Evolutionary conservation across 2,113 vertebrate species (phyloP).

Genomic region (Tor tambroides): DNA sequence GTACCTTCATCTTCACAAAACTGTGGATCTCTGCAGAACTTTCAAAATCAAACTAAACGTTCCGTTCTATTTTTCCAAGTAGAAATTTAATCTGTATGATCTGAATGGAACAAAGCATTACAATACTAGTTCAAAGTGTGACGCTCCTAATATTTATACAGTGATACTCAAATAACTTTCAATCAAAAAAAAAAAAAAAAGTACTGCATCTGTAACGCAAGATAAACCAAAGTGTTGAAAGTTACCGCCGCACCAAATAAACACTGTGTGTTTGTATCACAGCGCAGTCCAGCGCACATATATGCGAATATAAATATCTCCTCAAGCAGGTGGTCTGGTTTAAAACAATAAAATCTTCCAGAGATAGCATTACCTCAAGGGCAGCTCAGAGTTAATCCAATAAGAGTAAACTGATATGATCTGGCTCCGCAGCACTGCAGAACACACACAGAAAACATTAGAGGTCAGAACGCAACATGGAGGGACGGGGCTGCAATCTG

Average conservation of each 20-base stretch:
- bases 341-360: constrained; percentile 44
- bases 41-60: neutral
- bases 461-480: constrained; percentile 27
- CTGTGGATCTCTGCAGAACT: neutral
- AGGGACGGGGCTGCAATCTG: constrained; percentile 24
- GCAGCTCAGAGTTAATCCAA: constrained; percentile 51
- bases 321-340: constrained; percentile 45
- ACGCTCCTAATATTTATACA: neutral
- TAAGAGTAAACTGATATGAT: constrained; percentile 42
- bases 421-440: constrained; percentile 29
- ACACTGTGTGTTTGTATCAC: constrained; percentile 15
- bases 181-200: neutral
- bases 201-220: neutral
- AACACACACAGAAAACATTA: constrained; percentile 42
- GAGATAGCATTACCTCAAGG: constrained; percentile 45
- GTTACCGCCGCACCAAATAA: constrained; percentile 12
- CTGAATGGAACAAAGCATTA: neutral
- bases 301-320: constrained; percentile 27
- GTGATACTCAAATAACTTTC: neutral
- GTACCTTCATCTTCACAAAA: neutral
- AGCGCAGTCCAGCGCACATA: neutral
- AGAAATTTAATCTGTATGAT: neutral
- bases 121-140: neutral
- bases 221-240: neutral
- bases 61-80: neutral